Evolutionary conservation across 2,888 invertebrate species (phyloP).

Genomic region (Pollenia griseotomentosa): DNA sequence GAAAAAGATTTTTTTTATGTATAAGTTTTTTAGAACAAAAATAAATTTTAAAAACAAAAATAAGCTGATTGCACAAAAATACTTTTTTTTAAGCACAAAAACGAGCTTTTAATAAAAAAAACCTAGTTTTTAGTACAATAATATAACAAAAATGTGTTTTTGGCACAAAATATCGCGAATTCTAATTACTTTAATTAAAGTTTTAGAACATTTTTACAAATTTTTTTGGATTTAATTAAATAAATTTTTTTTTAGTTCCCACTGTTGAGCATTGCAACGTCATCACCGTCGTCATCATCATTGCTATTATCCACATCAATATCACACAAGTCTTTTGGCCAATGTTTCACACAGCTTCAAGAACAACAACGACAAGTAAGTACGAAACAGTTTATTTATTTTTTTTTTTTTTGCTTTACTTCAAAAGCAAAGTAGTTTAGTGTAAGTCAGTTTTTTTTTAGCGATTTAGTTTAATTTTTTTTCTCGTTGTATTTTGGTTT

Average conservation of each 20-base stretch:
- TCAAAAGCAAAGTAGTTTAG: conserved; percentile 57
- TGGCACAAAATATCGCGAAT: too few species aligned
- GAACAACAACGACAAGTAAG: conserved; percentile 47
- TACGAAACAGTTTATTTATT: conserved; percentile 72
- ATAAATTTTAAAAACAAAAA: too few species aligned
- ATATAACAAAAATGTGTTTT: too few species aligned
- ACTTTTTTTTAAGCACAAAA: too few species aligned
- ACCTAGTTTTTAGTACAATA: too few species aligned
- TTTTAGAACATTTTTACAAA: too few species aligned
- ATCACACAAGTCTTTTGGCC: conserved; percentile 69
- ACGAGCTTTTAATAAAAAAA: too few species aligned
- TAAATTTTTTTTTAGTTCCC: not conserved
- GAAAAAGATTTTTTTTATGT: too few species aligned
- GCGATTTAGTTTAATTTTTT: conserved; percentile 45
- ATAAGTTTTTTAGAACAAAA: too few species aligned
- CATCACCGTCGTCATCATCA: conserved; percentile 67
- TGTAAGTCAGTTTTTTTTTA: conserved; percentile 58
- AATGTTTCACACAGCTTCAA: conserved; percentile 63
- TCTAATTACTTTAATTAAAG: too few species aligned
- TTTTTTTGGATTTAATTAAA: not conserved
- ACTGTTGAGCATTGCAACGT: conserved; percentile 60
- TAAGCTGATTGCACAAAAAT: too few species aligned
- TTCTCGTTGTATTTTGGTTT: conserved; percentile 48
- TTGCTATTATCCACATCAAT: conserved; percentile 73
- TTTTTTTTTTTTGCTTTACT: conserved; percentile 40